Evolutionary conservation across 2,113 vertebrate species (phyloP).

Genomic region (Spea bombifrons): DNA sequence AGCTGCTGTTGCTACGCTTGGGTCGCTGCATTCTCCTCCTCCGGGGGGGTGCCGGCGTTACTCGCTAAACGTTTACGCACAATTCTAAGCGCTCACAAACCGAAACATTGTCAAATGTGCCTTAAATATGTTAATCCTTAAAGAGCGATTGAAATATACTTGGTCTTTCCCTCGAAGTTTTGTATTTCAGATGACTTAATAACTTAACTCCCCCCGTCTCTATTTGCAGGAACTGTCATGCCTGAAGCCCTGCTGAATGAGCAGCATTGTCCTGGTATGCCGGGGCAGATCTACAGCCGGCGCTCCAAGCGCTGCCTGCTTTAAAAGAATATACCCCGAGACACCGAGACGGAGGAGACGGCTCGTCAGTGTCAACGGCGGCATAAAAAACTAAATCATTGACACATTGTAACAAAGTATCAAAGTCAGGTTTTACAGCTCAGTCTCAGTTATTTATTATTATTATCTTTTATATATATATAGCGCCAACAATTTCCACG

Average conservation of each 20-base stretch:
- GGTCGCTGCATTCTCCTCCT: background rate
- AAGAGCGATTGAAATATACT: too few relatives aligned
- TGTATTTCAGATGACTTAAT: too few relatives aligned
- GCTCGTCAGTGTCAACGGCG: too few relatives aligned
- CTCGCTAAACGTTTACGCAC: background rate
- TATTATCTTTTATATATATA: too few relatives aligned
- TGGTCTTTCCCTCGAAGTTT: background rate
- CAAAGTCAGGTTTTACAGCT: too few relatives aligned
- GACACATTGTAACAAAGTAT: too few relatives aligned
- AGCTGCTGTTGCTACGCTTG: conserved; percentile 6
- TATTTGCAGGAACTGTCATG: background rate
- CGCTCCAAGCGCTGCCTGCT: background rate
- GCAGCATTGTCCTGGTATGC: conserved; percentile 43
- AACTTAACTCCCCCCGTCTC: background rate
- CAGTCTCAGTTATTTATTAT: too few relatives aligned
- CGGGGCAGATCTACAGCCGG: background rate
- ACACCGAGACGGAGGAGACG: too few relatives aligned
- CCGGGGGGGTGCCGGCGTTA: background rate
- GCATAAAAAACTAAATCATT: too few relatives aligned
- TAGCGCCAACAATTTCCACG: too few relatives aligned
- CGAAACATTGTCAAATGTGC: background rate
- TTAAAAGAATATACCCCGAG: too few relatives aligned
- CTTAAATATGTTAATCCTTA: too few relatives aligned
- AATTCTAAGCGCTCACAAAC: background rate
- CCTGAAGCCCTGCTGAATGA: conserved; percentile 18